Conservation (phyloP, 64 coral and sea anemone genomes). For the Montipora cactus region DNA sequence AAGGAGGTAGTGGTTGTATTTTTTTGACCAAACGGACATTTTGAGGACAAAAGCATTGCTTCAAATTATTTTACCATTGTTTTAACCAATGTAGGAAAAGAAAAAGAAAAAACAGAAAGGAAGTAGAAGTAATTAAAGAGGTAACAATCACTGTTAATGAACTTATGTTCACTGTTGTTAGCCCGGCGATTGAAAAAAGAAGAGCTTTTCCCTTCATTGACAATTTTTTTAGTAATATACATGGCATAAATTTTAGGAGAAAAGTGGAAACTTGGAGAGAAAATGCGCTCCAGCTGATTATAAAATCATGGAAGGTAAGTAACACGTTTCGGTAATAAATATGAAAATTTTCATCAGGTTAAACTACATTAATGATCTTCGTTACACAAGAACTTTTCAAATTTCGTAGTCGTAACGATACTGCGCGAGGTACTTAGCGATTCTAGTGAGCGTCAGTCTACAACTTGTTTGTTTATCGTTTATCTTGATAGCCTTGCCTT, state of each 20-base stretch:
- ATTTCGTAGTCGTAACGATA: not conserved
- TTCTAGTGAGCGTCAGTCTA: too few species aligned
- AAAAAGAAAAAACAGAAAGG: slow-evolving; percentile 4
- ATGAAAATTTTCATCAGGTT: not conserved
- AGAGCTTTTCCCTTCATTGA: too few species aligned
- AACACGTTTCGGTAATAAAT: not conserved
- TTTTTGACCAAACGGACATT: not conserved
- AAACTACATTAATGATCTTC: not conserved
- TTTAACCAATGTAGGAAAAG: not conserved
- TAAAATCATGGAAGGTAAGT: slow-evolving; percentile 33
- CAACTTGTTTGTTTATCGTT: too few species aligned
- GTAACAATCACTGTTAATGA: not conserved
- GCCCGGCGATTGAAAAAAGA: too few species aligned
- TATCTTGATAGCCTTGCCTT: too few species aligned
- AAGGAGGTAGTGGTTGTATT: not conserved
- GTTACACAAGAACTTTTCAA: not conserved
- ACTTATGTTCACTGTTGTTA: too few species aligned
- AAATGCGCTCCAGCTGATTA: slow-evolving; percentile 37
- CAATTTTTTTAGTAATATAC: not conserved
- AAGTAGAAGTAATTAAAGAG: not conserved
- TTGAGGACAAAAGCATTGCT: not conserved
- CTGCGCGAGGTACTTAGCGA: too few species aligned
- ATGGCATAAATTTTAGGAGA: slow-evolving; percentile 1
- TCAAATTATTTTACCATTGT: not conserved
- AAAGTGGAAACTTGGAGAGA: not conserved